Evolutionary conservation across 2,797 vertebrate species (phyloP).

Genomic region (Acanthiza pusilla): DNA sequence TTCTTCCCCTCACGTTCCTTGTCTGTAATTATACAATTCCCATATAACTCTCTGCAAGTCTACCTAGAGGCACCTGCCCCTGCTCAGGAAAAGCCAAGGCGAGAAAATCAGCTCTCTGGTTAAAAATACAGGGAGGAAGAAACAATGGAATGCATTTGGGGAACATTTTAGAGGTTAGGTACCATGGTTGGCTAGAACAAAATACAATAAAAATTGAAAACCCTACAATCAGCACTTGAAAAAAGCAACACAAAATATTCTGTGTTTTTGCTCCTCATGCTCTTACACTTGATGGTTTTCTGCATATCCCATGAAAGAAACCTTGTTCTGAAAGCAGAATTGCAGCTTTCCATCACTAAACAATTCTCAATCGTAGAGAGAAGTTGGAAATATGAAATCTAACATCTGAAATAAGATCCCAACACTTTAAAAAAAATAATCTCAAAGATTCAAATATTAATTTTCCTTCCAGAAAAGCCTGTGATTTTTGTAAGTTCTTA

Average conservation of each 20-base stretch:
- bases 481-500: background rate
- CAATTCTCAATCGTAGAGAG: background rate
- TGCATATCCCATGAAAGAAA: background rate
- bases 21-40: accelerated
- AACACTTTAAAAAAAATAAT: background rate
- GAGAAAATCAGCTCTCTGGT: background rate
- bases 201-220: background rate
- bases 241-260: background rate
- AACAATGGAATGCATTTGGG: background rate
- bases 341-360: background rate
- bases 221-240: background rate
- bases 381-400: background rate
- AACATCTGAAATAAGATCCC: background rate
- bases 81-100: background rate
- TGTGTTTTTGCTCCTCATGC: background rate
- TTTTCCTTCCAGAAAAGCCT: background rate
- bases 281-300: background rate
- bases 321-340: background rate
- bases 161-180: background rate
- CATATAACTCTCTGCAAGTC: background rate
- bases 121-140: background rate
- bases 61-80: background rate
- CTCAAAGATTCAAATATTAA: background rate
- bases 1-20: background rate
- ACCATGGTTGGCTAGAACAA: background rate